phyloP scores from a whole-genome alignment of 2,888 invertebrate species.

The Trichacis sp. region DNA sequence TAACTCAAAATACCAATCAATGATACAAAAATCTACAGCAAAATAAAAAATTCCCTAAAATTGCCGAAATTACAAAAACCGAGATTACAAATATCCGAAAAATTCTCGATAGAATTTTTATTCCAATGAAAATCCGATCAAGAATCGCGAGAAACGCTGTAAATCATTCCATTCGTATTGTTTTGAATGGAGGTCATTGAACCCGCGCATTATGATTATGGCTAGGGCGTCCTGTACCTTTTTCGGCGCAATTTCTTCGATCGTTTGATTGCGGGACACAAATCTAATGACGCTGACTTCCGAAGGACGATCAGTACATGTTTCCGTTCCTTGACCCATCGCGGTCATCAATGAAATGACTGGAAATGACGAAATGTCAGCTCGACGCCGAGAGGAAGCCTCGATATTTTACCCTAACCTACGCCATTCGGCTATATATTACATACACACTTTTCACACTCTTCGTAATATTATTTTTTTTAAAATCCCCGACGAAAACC shows the following conservation, averaged over 20 bases:
- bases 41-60: too few species aligned
- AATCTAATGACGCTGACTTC: conserved; percentile 67
- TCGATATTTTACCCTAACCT: conserved; percentile 56
- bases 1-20: too few species aligned
- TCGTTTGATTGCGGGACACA: conserved; percentile 66
- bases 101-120: too few species aligned
- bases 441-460: too few species aligned
- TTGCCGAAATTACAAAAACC: too few species aligned
- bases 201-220: too few species aligned
- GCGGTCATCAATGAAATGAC: conserved; percentile 5
- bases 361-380: too few species aligned
- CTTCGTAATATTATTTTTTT: background rate
- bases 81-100: too few species aligned
- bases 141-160: too few species aligned
- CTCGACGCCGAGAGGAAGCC: conserved; percentile 19
- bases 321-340: conserved; percentile 67
- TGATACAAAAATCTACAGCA: too few species aligned
- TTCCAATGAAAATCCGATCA: too few species aligned
- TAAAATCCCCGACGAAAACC: too few species aligned
- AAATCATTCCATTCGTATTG: conserved; percentile 51
- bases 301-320: conserved; percentile 63
- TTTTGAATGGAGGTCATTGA: conserved; percentile 66
- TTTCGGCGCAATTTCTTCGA: conserved; percentile 67
- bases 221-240: conserved; percentile 54
- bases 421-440: conserved; percentile 26